Evolutionary conservation across 2,888 invertebrate species (phyloP), one percentile per base, ranked within the genome.

Genomic region (Thymelicus acteon): DNA sequence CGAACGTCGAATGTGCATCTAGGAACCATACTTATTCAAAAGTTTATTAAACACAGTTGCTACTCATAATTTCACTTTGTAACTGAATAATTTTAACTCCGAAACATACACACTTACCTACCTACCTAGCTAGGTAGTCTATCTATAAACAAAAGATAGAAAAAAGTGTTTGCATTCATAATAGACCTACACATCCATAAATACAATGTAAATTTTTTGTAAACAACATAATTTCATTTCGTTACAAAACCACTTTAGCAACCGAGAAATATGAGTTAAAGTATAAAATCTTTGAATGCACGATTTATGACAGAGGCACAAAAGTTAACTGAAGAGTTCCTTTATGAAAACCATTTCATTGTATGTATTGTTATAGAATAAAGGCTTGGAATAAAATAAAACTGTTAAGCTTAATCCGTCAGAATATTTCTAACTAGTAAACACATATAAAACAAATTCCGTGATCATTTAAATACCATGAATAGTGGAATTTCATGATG

Each of bases 271-370:
- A 6, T 52, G 15, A 60, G 10, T 47, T 61, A 52, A 67, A 67
- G 40, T 61, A 49, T 8, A 61, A 61, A 52, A 67, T 52, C 61
- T 67, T 61, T 54, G 60, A 67, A 67, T 61, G 40, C 60, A 58
- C 57, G 58, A 48, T 58, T 31, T 58, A 66, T 47, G 60, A 60
- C 60, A 40, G 67, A 24, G 24, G 52, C 19, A 67, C 68, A 62
- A 62, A 62, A 68, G 62, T 60, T 61, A 67, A 61, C 52, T 67
- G 52, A 67, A 67, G 52, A 54, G 8, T 54, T 61, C 57, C 68
- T 62, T 61, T 24, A 37, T 61, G n/a, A 15, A 62, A 68, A 57
- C 62, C 54, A 47, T 62, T 57, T 60, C 49, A 67, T 67, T 67
- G 67, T 61, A 67, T 62, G 67, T 67, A 52, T 31, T 37, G 54